phyloP scores from a whole-genome alignment of 2,113 vertebrate genomes.

The Seriola rivoliana region DNA sequence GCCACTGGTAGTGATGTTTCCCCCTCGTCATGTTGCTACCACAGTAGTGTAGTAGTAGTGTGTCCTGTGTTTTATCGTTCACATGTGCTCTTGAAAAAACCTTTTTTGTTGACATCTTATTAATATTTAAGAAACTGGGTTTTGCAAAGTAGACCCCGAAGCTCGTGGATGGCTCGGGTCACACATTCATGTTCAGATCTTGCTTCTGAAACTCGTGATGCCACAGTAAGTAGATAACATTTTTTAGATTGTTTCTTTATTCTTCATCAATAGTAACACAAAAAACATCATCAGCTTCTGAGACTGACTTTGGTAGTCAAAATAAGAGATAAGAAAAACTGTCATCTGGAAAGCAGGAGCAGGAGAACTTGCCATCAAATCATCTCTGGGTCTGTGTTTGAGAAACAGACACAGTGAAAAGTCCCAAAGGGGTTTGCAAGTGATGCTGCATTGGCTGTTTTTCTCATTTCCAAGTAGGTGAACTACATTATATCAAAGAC shows the following conservation, averaged over 20 bases:
- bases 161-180: too few species aligned
- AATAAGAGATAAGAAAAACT: not conserved
- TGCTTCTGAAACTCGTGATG: constrained; percentile 1
- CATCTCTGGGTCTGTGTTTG: constrained; percentile 1
- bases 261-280: not conserved
- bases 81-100: not conserved
- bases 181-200: not conserved
- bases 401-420: constrained; percentile 29
- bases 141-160: not conserved
- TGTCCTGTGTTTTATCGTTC: not conserved
- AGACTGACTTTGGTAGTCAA: not conserved
- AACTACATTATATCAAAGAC: constrained; percentile 61
- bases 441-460: constrained; percentile 23
- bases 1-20: not conserved
- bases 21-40: not conserved
- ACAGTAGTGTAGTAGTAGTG: not conserved
- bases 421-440: constrained; percentile 15
- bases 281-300: constrained; percentile 3
- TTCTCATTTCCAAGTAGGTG: constrained; percentile 47
- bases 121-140: not conserved
- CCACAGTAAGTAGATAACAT: not conserved
- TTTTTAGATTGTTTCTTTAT: not conserved
- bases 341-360: not conserved
- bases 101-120: not conserved
- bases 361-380: constrained; percentile 11